These are phyloP conservation scores for Grapholita molesta DNA, from an alignment of 1,140 invertebrate species.

Conservation along the genomic window DNA sequence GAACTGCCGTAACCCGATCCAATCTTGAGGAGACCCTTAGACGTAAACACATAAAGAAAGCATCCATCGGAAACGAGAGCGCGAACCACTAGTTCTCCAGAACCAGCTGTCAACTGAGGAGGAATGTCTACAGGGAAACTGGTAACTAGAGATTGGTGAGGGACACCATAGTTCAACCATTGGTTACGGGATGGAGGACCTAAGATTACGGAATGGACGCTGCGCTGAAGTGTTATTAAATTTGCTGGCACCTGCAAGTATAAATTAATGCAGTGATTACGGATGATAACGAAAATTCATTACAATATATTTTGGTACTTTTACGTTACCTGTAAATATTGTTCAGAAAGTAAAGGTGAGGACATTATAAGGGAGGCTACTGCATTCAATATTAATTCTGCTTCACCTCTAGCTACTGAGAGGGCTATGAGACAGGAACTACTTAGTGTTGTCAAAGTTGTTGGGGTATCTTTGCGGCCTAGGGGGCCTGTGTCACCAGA, in stretches of 20 bases:
- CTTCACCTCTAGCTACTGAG: slow-evolving; percentile 94
- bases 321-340: slow-evolving; percentile 86
- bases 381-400: slow-evolving; percentile 93
- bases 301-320: slow-evolving; percentile 4
- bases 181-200: slow-evolving; percentile 90
- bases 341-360: slow-evolving; percentile 84
- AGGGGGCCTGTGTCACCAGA: slow-evolving; percentile 73
- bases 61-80: slow-evolving; percentile 92
- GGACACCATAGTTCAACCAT: slow-evolving; percentile 93
- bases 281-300: slow-evolving; percentile 18
- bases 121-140: slow-evolving; percentile 81
- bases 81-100: slow-evolving; percentile 68
- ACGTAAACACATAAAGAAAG: slow-evolving; percentile 90
- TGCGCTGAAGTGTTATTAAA: slow-evolving; percentile 91
- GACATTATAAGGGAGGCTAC: slow-evolving; percentile 94
- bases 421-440: slow-evolving; percentile 94
- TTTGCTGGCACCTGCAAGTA: slow-evolving; percentile 89
- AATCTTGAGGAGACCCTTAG: slow-evolving; percentile 91
- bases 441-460: slow-evolving; percentile 89
- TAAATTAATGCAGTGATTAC: neutral
- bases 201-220: slow-evolving; percentile 91
- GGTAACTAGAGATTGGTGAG: slow-evolving; percentile 86
- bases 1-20: slow-evolving; percentile 95
- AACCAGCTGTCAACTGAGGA: slow-evolving; percentile 52
- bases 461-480: slow-evolving; percentile 84